Percentiles rank a stretch among this genome's conserved stretches.
phyloP scores from a whole-genome alignment of 2,888 invertebrate genomes.

The Pristionchus exspectatus region DNA sequence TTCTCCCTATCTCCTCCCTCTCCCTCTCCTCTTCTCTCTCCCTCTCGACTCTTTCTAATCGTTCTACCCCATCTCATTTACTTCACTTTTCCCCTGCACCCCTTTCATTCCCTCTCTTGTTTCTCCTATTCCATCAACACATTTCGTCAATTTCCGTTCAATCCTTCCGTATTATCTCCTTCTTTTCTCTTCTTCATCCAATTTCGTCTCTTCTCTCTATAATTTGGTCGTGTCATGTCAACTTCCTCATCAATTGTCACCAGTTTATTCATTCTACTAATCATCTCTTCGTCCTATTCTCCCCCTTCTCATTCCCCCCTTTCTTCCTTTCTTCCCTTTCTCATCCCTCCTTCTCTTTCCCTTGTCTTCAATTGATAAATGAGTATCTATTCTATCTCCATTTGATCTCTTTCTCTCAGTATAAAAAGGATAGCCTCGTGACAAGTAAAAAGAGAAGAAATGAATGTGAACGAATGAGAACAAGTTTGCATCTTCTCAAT shows the following conservation, averaged over 20 bases:
- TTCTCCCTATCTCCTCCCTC: background rate
- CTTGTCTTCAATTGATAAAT: slow-evolving; percentile 37
- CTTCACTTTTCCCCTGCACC: slow-evolving; percentile 1
- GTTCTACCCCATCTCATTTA: slow-evolving; percentile 21
- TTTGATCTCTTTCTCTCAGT: slow-evolving; percentile 4
- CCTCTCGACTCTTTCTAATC: background rate
- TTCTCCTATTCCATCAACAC: background rate
- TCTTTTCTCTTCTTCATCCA: background rate
- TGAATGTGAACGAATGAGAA: background rate
- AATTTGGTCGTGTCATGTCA: slow-evolving; percentile 35
- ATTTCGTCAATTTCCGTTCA: slow-evolving; percentile 31
- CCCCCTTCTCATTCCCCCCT: background rate
- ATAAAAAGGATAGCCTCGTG: slow-evolving; percentile 10
- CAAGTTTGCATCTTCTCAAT: slow-evolving; percentile 4
- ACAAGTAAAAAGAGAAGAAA: slow-evolving; percentile 3
- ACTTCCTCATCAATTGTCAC: slow-evolving; percentile 23
- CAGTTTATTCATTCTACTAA: slow-evolving; percentile 7
- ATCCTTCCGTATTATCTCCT: background rate
- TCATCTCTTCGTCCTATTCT: background rate
- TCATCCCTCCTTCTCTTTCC: slow-evolving; percentile 16
- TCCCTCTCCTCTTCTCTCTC: background rate
- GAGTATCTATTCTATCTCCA: background rate
- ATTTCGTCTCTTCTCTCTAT: background rate
- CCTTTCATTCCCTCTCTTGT: background rate
- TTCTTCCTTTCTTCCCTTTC: background rate